phyloP scores from a whole-genome alignment of 2,888 invertebrate genomes.

The Volucella bombylans region DNA sequence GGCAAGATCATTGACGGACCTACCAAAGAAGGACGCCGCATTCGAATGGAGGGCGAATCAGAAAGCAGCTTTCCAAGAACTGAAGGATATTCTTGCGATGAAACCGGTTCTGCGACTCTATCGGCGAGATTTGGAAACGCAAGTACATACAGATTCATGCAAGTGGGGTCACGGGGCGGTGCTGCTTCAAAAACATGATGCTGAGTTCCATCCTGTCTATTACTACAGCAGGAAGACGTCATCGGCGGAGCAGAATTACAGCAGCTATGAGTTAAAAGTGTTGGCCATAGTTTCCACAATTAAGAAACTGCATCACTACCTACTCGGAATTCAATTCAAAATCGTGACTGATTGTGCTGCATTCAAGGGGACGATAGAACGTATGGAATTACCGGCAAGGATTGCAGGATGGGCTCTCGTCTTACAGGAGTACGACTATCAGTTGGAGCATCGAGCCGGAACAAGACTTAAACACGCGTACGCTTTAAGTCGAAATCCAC shows the following conservation, averaged over 20 bases:
- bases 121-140: conserved; percentile 19
- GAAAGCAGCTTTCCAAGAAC: conserved; percentile 75
- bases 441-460: no score
- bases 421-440: no score
- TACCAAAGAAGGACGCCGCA: background rate
- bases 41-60: conserved; percentile 38
- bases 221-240: conserved; percentile 10
- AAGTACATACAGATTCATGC: conserved; percentile 44
- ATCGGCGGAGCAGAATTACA: conserved; percentile 12
- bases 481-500: no score
- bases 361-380: no score
- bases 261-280: conserved; percentile 50
- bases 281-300: conserved; percentile 41
- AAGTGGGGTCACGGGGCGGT: conserved; percentile 13
- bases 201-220: background rate
- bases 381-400: no score
- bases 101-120: conserved; percentile 48
- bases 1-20: background rate
- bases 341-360: conserved; percentile 3
- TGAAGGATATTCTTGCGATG: conserved; percentile 68
- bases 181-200: conserved; percentile 13
- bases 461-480: no score
- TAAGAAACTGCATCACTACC: conserved; percentile 40
- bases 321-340: conserved; percentile 42
- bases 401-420: no score